Evolutionary conservation across 2,888 invertebrate genomes (phyloP), one percentile per base, ranked within the genome.

Genomic region (Deroplatys truncata): DNA sequence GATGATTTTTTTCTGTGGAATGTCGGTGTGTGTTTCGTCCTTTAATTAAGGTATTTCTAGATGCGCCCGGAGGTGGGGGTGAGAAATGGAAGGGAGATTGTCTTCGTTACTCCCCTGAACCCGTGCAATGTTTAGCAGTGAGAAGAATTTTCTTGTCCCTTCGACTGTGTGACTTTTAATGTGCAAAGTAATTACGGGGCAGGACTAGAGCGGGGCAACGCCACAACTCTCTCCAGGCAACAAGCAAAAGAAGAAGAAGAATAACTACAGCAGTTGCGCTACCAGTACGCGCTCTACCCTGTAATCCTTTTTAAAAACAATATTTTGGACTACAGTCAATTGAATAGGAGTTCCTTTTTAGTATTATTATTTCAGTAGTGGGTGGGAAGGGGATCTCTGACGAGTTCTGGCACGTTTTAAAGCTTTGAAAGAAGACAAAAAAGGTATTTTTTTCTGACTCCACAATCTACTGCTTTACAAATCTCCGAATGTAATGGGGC

Each of bases 91-190:
- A 72, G 84, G 85, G 85, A 89, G 89, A 85, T 85, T 85, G 85
- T 89, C 85, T 82, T 89, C 89, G 85, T 89, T 85, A 89, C 85
- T 82, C 82, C 43, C 43, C 49, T 43, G 85, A 84, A 43, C 25
- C 49, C 84, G 28, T 15, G 88, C 88, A 49, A 49, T 28, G 88
- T 28, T 72, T 72, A 72, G 56, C 56, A 72, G 56, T 7, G 56
- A 72, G 56, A 72, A 72, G 56, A 72, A 43, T 84, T 85, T 84
- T 35, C 85, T 89, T 89, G 89, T 89, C 84, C 86, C 87, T 25
- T 89, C 86, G 56, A 88, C 89, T 89, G 89, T 89, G 89, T 87
- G 89, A 84, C 87, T 89, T 89, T 89, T 89, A 89, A 89, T 89
- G 89, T 84, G 89, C 84, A 72, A 82, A 86, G 86, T 89, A 87